Evolutionary conservation across 2,888 invertebrate species (phyloP), one percentile per base, ranked within the genome.

Genomic region (Luperina testacea): DNA sequence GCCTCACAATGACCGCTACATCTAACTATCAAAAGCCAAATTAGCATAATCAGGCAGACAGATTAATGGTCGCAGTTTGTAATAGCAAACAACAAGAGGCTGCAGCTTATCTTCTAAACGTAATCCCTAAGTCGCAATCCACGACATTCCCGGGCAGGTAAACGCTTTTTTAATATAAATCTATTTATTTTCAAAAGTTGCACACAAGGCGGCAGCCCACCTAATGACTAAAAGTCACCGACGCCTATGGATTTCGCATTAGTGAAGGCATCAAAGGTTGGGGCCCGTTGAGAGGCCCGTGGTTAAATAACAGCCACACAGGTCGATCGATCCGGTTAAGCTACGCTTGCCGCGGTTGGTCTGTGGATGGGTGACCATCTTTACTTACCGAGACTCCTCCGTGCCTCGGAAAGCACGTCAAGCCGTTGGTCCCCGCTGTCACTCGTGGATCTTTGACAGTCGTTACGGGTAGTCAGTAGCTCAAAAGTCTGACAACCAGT

Each of bases 31-130:
- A 67, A 59, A 67, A 51, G 59, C n/a, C 9, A 59, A 59, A 80
- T 80, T 83, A 83, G 17, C 80, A 80, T 80, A 83, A 83, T 77
- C 83, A 53, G 77, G 53, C 76, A 65, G 32, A 76, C 51, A 45
- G 80, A 80, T 80, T 80, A 68, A 80, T 80, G 78, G 42, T 17
- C 67, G 27, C 80, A 38, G 78, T 80, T 78, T 61, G 59, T 61
- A 27, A 24, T 32, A 20, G 15, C 65, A 61, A 77, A 83, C 83
- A 82, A 80, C 17, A 45, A 24, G 9, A 45, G 17, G 51, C 13
- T 53, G 51, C 38, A 38, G 45, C 24, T 80, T 80, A 80, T 80
- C 83, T 67, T 0, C 6, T 17, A 20, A 32, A 27, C n/a, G 7
- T 80, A 83, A 80, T 80, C 83, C 78, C 61, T 9, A 15, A 53